phyloP scores from a whole-genome alignment of 2,888 invertebrate species.

The Phyto melanocephala region DNA sequence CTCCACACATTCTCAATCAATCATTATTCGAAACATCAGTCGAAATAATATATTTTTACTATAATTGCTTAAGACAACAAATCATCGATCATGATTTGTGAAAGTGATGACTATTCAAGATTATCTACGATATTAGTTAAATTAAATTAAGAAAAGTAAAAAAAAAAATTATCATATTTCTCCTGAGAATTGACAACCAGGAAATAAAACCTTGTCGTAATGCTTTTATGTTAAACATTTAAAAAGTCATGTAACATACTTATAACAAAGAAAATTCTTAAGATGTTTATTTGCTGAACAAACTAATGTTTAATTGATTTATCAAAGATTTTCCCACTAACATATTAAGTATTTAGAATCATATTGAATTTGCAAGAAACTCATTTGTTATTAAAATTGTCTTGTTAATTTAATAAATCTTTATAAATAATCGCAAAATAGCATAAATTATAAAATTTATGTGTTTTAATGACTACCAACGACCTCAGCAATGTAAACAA shows the following conservation, averaged over 20 bases:
- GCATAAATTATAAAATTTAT: conserved; percentile 14
- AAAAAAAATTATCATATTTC: not conserved
- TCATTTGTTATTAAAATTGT: conserved; percentile 56
- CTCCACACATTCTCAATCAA: conserved; percentile 39
- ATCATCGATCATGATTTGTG: conserved; percentile 48
- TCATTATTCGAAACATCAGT: conserved; percentile 39
- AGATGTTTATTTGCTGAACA: not conserved
- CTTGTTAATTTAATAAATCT: not conserved
- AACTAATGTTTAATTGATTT: not conserved
- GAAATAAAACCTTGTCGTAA: conserved; percentile 39
- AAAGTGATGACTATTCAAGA: conserved; percentile 50
- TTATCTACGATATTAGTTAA: conserved; percentile 43
- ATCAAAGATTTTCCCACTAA: not conserved
- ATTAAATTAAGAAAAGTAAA: conserved; percentile 14
- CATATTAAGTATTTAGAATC: not conserved
- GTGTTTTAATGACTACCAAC: not conserved
- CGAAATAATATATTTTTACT: conserved; percentile 36
- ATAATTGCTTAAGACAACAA: conserved; percentile 16
- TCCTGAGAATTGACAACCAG: conserved; percentile 41
- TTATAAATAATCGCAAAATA: conserved; percentile 10
- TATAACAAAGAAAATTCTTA: conserved; percentile 42
- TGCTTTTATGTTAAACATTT: not conserved
- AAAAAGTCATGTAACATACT: not conserved
- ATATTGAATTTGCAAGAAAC: conserved; percentile 50
- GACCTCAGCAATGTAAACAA: conserved; percentile 20